Evolutionary conservation across 2,888 invertebrate genomes (phyloP).

Genomic region (Orthosia cruda): DNA sequence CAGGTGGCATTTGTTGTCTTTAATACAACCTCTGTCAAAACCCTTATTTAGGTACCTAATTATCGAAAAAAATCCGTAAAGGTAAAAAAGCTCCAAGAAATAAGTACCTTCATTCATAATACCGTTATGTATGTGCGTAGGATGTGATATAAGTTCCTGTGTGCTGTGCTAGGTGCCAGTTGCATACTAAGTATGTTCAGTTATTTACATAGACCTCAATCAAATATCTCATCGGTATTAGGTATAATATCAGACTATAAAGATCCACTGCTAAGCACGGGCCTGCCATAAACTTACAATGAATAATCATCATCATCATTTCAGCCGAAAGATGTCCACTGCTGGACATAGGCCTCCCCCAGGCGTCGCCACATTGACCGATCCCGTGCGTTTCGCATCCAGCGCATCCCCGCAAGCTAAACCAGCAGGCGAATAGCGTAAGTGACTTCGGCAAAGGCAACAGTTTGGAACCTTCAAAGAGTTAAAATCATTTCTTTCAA

Average conservation of each 20-base stretch:
- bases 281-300: no score
- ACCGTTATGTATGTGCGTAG: neutral
- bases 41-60: slow-evolving; percentile 4
- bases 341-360: no score
- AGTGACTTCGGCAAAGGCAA: no score
- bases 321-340: no score
- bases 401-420: no score
- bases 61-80: neutral
- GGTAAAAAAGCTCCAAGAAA: neutral
- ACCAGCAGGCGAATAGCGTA: no score
- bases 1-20: slow-evolving; percentile 17
- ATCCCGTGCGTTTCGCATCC: no score
- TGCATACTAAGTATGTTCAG: neutral
- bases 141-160: slow-evolving; percentile 5
- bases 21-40: slow-evolving; percentile 17
- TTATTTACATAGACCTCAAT: neutral
- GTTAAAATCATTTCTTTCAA: no score
- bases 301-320: no score
- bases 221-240: neutral
- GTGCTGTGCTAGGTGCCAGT: neutral
- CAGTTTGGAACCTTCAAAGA: no score
- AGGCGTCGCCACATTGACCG: no score
- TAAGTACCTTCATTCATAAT: neutral
- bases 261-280: no score
- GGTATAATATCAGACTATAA: neutral